Base-by-base conservation (phyloP, 2,888 invertebrate genomes). In the Fissipunctia ypsillon region DNA sequence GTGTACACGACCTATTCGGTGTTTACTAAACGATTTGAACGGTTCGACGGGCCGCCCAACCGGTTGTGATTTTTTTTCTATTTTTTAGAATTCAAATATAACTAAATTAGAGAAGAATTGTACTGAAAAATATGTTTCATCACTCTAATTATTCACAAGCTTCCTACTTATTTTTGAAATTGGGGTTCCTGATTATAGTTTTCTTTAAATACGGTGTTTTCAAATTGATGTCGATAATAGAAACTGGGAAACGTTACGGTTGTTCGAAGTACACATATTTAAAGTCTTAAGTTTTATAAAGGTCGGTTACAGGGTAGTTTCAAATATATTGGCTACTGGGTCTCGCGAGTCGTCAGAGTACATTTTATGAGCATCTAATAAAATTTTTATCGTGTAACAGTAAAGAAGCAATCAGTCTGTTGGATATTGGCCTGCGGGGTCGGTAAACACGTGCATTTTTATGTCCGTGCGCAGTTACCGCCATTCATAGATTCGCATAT, bases 391-490 rank as follows among this genome's bases (percentile, higher is more conserved):
- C 94, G 96, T 96, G 96, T 96, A 96, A 96, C 95, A 95, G 95
- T 96, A 96, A 96, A 96, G 95, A 95, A 96, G 96, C 96, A 96
- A 96, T 96, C 96, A 95, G 95, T 94, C 94, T 91, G 94, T 91
- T 89, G 94, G 94, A 95, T 95, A 96, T 96, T 96, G 95, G 96
- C 93, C 93, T 92, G 93, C 90, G 92, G 91, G 93, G 93, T 95
- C 90, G 93, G 95, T 96, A 96, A 96, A 95, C 96, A 96, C 94
- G 95, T 95, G 95, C 93, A 94, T 93, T 94, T 95, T 96, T 95
- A 95, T 95, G 93, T 91, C 81, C 87, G 84, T 87, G 88, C 89
- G 90, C 90, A 91, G 93, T 94, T 93, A 92, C 90, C 91, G 89
- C 91, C 90, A 91, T 92, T 91, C 92, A 91, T 90, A 90, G 90